Base-by-base conservation (phyloP, 2,797 vertebrate species). In the Pterois miles region DNA sequence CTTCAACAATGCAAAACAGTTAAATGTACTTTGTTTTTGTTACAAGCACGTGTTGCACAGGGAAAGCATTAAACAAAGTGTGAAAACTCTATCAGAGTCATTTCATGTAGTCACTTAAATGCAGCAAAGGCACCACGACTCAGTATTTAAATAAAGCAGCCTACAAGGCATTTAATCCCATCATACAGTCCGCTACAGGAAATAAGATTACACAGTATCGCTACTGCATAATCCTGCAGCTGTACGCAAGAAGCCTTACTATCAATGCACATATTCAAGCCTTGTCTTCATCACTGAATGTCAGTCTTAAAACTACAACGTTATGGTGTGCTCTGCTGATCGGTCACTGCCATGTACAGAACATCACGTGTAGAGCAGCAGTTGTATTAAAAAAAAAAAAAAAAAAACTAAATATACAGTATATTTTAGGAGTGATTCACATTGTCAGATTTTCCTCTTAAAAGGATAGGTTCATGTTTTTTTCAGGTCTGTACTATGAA, bases 161-260 rank as follows among this genome's bases (percentile, higher is more conserved):
- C 31, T 31, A 18, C 12, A 48, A 25, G 25, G 63, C n/a, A 56
- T 20, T 23, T 46, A 57, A 63, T 66, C 78, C 36, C 54, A n/a
- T 25, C 16, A 29, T 25, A 43, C 16, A 20, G 23, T 43, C 52
- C n/a, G 25, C 5, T 22, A 12, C 75, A 72, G 65, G 33, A 74
- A 33, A 31, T 53, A 71, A 59, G 53, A 48, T 18, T 40, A 66
- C 7, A 38, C 8, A 8, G 18, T 43, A 43, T 31, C 25, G 10
- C 11, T 4, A 14, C 53, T 67, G 12, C 20, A 29, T 59, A 65
- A 68, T 27, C 48, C 13, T 46, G 4, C 46, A 67, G 64, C 48
- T 62, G 68, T 27, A 67, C 25, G 29, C 74, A n/a, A 50, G 46
- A 78, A 78, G 88, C 86, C 88, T 90, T 88, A 89, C 9, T 8